These are phyloP conservation scores for Lacanobia oleracea DNA, from an alignment of 2,888 invertebrate species.

Conservation along the genomic window DNA sequence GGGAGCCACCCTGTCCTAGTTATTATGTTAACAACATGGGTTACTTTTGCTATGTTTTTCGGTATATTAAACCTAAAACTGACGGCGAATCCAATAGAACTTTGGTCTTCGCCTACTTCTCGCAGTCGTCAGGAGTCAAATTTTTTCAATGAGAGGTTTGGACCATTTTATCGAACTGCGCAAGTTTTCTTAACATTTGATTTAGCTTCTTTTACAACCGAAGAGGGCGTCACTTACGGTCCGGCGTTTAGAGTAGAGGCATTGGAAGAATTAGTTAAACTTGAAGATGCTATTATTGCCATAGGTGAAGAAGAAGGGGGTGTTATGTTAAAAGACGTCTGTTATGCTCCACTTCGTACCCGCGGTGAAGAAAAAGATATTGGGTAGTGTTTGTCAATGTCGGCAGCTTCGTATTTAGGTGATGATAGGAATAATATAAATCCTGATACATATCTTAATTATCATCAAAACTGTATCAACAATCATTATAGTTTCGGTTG, in stretches of 20 bases:
- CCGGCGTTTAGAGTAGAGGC: conserved; percentile 95
- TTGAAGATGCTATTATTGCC: conserved; percentile 92
- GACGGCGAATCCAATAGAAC: conserved; percentile 97
- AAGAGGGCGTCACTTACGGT: conserved; percentile 91
- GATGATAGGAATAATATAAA: conserved; percentile 89
- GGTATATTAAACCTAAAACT: conserved; percentile 93
- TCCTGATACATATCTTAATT: conserved; percentile 80
- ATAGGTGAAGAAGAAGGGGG: conserved; percentile 90
- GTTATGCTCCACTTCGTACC: conserved; percentile 95
- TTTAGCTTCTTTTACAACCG: conserved; percentile 79
- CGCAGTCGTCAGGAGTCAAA: conserved; percentile 95
- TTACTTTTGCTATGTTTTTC: conserved; percentile 90
- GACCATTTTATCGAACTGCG: conserved; percentile 96
- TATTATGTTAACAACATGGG: conserved; percentile 91
- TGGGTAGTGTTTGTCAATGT: conserved; percentile 95
- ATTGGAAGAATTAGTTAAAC: conserved; percentile 92
- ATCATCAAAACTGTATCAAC: conserved; percentile 83
- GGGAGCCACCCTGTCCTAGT: conserved; percentile 92
- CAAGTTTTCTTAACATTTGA: conserved; percentile 96
- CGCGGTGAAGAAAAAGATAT: conserved; percentile 90
- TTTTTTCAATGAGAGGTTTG: conserved; percentile 96
- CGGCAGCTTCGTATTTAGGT: conserved; percentile 95
- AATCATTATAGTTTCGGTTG: conserved; percentile 90
- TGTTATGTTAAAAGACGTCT: conserved; percentile 91
- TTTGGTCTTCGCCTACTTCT: conserved; percentile 97